Base-by-base conservation (phyloP, 2,888 invertebrate genomes). In the Euphydryas editha region DNA sequence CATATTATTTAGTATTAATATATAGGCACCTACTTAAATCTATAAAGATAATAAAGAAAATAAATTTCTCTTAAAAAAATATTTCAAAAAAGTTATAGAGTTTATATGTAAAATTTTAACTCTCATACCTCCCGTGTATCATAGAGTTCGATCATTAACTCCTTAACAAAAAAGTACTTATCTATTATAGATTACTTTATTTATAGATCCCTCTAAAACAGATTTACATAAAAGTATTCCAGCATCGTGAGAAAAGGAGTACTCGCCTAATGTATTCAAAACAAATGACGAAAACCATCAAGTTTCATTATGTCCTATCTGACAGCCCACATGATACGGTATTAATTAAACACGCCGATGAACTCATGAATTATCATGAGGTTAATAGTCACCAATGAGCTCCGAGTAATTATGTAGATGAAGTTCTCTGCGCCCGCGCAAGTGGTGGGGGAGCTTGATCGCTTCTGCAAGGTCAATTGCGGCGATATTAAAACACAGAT, bases 301-400 rank as follows among this genome's bases (percentile, higher is more conserved):
- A 80, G 76, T 83, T 83, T 83, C 81, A 86, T 90, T 89, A 88
- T 81, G 84, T 87, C 81, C 87, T 88, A 87, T 88, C 90, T 84
- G 87, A 84, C 89, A 85, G 80, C 88, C 88, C 88, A 86, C 89
- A 89, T 89, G 88, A 88, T 86, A 88, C 81, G 82, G 87, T 88
- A 86, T 86, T 90, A 91, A 91, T 92, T 91, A 90, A 88, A 86
- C 80, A 80, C 78, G 81, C 82, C 79, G 80, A 77, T 76, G 78
- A 78, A 80, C 85, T 84, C 87, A 87, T 86, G 90, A 88, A 88
- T 90, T 90, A 91, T 87, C 86, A 86, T 86, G 86, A 91, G 89
- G 87, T 90, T 91, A 90, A 91, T 89, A 91, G 92, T 91, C 88
- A 89, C 90, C 91, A 92, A 91, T 92, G 91, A 87, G 91, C 89